Conservation (phyloP, 2,888 invertebrate species). For the Oxyscelio sp. region DNA sequence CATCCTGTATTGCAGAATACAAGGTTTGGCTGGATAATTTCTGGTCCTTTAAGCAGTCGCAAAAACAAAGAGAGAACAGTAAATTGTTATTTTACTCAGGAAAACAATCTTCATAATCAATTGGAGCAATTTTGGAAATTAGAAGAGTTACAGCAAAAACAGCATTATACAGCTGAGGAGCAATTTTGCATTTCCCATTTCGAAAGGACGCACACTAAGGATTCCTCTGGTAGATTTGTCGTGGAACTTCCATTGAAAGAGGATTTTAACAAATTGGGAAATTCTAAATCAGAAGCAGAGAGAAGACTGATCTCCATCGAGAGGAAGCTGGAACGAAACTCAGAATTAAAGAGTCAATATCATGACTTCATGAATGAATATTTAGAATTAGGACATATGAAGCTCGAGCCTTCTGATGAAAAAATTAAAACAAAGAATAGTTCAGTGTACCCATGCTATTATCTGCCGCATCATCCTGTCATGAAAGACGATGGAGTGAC, state of each 20-base stretch:
- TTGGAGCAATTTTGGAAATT: constrained; percentile 51
- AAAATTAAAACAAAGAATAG: background rate
- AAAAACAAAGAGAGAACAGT: background rate
- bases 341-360: too few species aligned
- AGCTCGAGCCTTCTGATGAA: too few species aligned
- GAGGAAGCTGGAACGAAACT: too few species aligned
- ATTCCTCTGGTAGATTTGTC: constrained; percentile 43
- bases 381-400: too few species aligned
- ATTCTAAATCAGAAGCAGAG: too few species aligned
- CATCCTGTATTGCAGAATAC: constrained; percentile 23
- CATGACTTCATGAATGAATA: too few species aligned
- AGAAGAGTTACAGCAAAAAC: constrained; percentile 30
- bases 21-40: constrained; percentile 29
- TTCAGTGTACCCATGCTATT: constrained; percentile 1
- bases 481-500: constrained; percentile 9
- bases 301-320: too few species aligned
- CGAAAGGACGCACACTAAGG: constrained; percentile 17
- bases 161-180: constrained; percentile 28
- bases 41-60: background rate
- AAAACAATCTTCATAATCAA: constrained; percentile 2
- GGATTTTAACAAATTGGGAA: too few species aligned
- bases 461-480: constrained; percentile 32
- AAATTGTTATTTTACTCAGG: constrained; percentile 11
- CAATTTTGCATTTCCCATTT: constrained; percentile 51
- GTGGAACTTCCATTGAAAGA: too few species aligned